A percentile compares a stretch with the other conserved stretches of the same genome.
Conservation (phyloP, 2,797 vertebrate genomes). For the Sciurus vulgaris region DNA sequence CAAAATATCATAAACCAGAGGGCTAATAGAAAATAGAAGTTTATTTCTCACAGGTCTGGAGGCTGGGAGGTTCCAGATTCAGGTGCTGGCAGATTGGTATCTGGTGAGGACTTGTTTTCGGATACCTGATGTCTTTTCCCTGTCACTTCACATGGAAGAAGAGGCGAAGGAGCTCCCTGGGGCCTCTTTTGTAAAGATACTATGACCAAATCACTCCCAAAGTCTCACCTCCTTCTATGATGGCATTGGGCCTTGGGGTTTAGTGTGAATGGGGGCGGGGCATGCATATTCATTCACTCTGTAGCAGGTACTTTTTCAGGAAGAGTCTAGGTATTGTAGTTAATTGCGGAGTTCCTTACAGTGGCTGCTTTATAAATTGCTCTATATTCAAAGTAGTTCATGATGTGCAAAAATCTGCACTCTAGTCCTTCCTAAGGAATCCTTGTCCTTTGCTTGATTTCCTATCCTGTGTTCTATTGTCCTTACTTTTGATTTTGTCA, state of each 20-base stretch:
- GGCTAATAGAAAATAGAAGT: background rate
- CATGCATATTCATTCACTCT: background rate
- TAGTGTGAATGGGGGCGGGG: background rate
- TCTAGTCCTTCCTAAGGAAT: accelerated
- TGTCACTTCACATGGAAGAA: background rate
- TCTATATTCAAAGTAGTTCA: background rate
- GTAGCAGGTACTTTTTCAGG: background rate
- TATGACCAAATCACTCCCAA: background rate
- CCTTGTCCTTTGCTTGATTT: background rate
- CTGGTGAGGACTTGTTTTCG: too few relatives aligned
- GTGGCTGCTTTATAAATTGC: background rate
- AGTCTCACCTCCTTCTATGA: background rate
- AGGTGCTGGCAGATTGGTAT: background rate
- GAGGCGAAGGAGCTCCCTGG: background rate
- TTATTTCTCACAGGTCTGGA: background rate
- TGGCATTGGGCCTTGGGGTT: background rate
- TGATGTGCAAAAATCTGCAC: background rate
- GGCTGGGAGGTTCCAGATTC: background rate
- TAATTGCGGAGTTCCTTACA: background rate
- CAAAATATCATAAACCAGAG: background rate
- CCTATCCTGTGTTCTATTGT: background rate
- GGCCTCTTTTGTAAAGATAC: background rate
- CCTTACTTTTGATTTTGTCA: background rate
- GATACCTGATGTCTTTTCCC: background rate
- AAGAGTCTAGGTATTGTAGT: background rate